Base-by-base conservation (phyloP, 2,113 vertebrate genomes). In the Mixornis gularis region DNA sequence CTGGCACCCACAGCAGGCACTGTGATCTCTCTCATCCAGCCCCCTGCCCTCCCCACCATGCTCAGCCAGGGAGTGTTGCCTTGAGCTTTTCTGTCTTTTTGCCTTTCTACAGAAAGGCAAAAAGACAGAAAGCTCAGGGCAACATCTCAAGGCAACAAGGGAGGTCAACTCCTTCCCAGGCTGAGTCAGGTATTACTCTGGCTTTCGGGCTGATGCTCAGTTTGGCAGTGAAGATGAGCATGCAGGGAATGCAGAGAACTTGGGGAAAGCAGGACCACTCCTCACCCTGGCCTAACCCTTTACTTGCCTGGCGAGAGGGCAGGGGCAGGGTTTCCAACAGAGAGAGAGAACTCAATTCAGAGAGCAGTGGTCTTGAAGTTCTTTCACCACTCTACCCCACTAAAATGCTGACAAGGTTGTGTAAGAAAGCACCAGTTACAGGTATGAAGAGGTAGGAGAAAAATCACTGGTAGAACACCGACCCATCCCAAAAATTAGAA, bases 81-180 rank as follows among this genome's bases (percentile, higher is more conserved):
- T n/a, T n/a, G n/a, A n/a, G n/a, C n/a, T n/a, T n/a, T n/a, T n/a
- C n/a, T n/a, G n/a, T n/a, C n/a, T n/a, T n/a, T n/a, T n/a, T n/a
- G n/a, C n/a, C n/a, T n/a, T n/a, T n/a, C n/a, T n/a, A n/a, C n/a
- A n/a, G n/a, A n/a, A n/a, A n/a, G n/a, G n/a, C n/a, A n/a, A n/a
- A n/a, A n/a, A n/a, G n/a, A n/a, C n/a, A n/a, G n/a, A n/a, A n/a
- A n/a, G n/a, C n/a, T n/a, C n/a, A n/a, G n/a, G n/a, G n/a, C n/a
- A n/a, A n/a, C n/a, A n/a, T n/a, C n/a, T n/a, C n/a, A n/a, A n/a
- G n/a, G n/a, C n/a, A n/a, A n/a, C n/a, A n/a, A n/a, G n/a, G n/a
- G 19, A 26, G 5, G 22, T 10, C n/a, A 64, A 2, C 13, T 29
- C 36, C 29, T 62, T 24, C 60, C 19, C 0, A 0, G 9, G 27